Evolutionary conservation across 2,113 vertebrate species (phyloP), one percentile per base, ranked within the genome.

Genomic region (Sula dactylatra): DNA sequence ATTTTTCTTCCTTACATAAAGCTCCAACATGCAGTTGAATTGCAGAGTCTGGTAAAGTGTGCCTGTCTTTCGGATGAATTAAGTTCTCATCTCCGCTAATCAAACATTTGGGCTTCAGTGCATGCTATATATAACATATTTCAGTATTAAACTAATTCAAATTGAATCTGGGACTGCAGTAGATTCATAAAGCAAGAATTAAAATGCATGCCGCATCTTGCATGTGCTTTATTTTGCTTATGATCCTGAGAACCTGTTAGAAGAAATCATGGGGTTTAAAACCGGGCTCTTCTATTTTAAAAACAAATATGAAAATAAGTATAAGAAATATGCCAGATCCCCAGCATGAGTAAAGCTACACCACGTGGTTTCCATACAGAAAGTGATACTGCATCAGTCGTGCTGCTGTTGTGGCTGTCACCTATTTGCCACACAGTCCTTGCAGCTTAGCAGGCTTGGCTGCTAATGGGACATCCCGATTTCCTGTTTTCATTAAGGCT

Each of bases 351-450:
- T 86, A 77, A 65, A 50, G 4, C 40, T 38, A 7, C 36, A 40
- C 74, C 92, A 96, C 38, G 58, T 95, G 94, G 74, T 62, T 83
- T 54, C 45, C 34, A 13, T 92, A 88, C 17, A 90, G 96, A 93
- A 96, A 97, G 92, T 70, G 90, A 93, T 72, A 94, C 56, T 80
- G 3, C 17, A 31, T 25, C 72, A 36, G 55, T 80, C 10, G 3
- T 1, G 22, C 84, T 89, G 88, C 71, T 72, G 0, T 29, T 52
- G 36, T 0, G 3, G 44, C 78, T 88, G 38, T 50, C 3, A 3
- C 65, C 26, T 54, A 0, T 55, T 86, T 58, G 76, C 40, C 1
- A 4, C 47, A 11, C 5, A 1, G 16, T 40, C 45, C 52, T 38
- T 25, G 19, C 1, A 1, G 44, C 44, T 38, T 22, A n/a, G 1